phyloP scores from a whole-genome alignment of 2,113 vertebrate species.

The Menura novaehollandiae region DNA sequence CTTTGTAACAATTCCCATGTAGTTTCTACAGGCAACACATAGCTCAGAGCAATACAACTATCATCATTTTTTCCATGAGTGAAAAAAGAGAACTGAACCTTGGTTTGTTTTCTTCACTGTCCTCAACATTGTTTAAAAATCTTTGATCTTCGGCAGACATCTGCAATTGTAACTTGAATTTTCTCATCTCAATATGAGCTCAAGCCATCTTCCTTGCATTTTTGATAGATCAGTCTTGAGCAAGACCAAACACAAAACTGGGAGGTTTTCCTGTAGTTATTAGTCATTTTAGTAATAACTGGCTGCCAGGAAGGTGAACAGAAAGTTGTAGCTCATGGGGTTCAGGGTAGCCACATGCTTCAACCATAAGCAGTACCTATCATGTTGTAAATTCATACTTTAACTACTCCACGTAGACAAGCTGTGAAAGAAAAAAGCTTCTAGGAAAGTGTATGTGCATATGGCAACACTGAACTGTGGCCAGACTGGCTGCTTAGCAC shows the following conservation, averaged over 20 bases:
- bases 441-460: background rate
- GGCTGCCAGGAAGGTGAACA: background rate
- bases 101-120: background rate
- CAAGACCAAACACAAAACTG: background rate
- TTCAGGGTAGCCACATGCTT: background rate
- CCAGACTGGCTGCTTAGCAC: background rate
- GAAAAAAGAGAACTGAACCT: background rate
- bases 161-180: background rate
- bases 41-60: background rate
- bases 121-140: background rate
- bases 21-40: background rate
- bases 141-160: background rate
- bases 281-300: background rate
- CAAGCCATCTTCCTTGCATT: background rate
- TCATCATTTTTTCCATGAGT: background rate
- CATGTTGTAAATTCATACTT: background rate
- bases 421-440: conserved; percentile 26
- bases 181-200: background rate
- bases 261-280: background rate
- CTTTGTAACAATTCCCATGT: background rate
- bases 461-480: background rate
- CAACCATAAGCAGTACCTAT: background rate
- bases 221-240: background rate
- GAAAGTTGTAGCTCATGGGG: background rate
- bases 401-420: conserved; percentile 28